A percentile compares a stretch with the other conserved stretches of the same genome.
Conservation (phyloP, 2,797 vertebrate genomes). For the Sarcoramphus papa region DNA sequence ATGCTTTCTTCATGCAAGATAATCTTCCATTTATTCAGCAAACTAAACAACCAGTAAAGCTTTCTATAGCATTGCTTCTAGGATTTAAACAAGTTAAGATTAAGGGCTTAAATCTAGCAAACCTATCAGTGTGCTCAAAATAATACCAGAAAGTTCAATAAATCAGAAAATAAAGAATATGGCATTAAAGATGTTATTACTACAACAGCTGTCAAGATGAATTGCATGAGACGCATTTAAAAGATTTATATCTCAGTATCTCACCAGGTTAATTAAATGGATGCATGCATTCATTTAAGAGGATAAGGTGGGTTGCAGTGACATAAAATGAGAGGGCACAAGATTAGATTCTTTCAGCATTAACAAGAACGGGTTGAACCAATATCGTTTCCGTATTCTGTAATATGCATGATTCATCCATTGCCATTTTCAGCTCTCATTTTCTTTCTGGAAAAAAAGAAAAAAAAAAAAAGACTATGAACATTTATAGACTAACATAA, state of each 20-base stretch:
- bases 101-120: slow-evolving; percentile 55
- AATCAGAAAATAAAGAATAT: slow-evolving; percentile 50
- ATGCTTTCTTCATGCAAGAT: background rate
- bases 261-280: slow-evolving; percentile 62
- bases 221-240: slow-evolving; percentile 46
- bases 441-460: background rate
- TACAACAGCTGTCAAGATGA: slow-evolving; percentile 53
- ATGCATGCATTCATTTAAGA: slow-evolving; percentile 46
- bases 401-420: slow-evolving; percentile 51
- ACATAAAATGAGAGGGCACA: slow-evolving; percentile 43
- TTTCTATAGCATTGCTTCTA: background rate
- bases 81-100: slow-evolving; percentile 57
- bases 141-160: slow-evolving; percentile 61
- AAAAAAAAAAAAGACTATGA: background rate
- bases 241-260: slow-evolving; percentile 54
- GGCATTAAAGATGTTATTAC: slow-evolving; percentile 48
- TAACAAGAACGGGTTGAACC: background rate
- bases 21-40: slow-evolving; percentile 44
- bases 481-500: slow-evolving; percentile 54
- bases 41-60: background rate
- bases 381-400: slow-evolving; percentile 35
- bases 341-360: slow-evolving; percentile 16
- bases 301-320: slow-evolving; percentile 31
- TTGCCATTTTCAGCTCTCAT: slow-evolving; percentile 56
- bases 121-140: slow-evolving; percentile 32